Conservation (phyloP, 2,888 invertebrate genomes). For the Cryptocephalus primarius region DNA sequence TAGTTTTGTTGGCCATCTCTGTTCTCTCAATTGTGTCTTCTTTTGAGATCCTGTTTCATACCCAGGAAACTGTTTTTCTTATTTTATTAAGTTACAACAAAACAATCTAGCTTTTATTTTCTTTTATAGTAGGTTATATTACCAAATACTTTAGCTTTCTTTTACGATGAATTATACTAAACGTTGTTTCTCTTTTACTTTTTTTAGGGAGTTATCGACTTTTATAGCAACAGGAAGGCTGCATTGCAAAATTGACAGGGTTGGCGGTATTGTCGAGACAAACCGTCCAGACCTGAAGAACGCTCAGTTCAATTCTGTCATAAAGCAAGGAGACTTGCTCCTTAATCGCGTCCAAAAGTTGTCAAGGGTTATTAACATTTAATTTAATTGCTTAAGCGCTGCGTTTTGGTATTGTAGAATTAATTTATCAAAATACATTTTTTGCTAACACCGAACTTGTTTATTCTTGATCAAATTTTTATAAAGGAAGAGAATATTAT, state of each 20-base stretch:
- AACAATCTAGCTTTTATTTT: too few species aligned
- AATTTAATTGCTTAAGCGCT: conserved; percentile 26
- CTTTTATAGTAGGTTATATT: background rate
- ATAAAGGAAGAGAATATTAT: too few species aligned
- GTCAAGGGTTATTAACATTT: conserved; percentile 98
- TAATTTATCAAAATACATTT: too few species aligned
- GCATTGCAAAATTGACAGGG: conserved; percentile 96
- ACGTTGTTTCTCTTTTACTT: conserved; percentile 5
- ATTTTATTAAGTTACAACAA: too few species aligned
- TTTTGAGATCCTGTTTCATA: too few species aligned
- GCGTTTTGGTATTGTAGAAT: too few species aligned
- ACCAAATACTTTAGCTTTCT: conserved; percentile 16
- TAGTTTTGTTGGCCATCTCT: too few species aligned
- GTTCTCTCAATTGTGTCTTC: too few species aligned
- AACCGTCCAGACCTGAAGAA: conserved; percentile 85
- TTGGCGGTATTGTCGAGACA: conserved; percentile 92
- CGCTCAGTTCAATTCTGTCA: conserved; percentile 87
- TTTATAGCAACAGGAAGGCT: conserved; percentile 96
- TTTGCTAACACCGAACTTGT: too few species aligned
- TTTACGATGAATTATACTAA: background rate
- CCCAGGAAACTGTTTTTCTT: too few species aligned
- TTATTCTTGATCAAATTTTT: too few species aligned
- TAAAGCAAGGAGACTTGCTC: conserved; percentile 95
- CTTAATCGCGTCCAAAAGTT: conserved; percentile 97
- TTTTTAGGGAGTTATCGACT: conserved; percentile 59